phyloP scores from a whole-genome alignment of 2,888 invertebrate genomes.

The Leucania comma region DNA sequence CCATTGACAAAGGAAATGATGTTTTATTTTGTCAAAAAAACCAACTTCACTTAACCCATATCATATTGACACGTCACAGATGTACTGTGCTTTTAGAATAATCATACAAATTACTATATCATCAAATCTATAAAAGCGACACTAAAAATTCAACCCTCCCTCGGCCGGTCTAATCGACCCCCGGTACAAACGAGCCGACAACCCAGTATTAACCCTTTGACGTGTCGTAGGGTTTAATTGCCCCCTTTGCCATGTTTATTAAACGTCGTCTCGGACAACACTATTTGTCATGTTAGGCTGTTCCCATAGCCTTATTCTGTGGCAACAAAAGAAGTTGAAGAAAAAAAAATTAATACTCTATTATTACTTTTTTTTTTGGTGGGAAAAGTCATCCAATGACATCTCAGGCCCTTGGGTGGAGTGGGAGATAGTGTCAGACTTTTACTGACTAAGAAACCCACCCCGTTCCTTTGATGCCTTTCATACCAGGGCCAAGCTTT shows the following conservation, averaged over 20 bases:
- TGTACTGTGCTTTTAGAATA: conserved; percentile 48
- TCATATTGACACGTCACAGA: conserved; percentile 45
- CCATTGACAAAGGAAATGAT: too few relatives aligned
- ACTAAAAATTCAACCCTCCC: conserved; percentile 67
- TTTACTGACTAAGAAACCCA: too few relatives aligned
- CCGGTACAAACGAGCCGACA: conserved; percentile 69
- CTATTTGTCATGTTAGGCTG: conserved; percentile 78
- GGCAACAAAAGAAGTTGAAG: too few relatives aligned
- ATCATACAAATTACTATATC: conserved; percentile 60
- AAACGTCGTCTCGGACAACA: conserved; percentile 80
- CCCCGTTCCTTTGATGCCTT: too few relatives aligned
- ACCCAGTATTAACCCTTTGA: conserved; percentile 87
- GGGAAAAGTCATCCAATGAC: too few relatives aligned
- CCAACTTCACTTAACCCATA: neutral
- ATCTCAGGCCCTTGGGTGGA: too few relatives aligned
- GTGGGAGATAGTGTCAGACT: too few relatives aligned
- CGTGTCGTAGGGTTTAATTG: conserved; percentile 87
- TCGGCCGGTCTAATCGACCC: conserved; percentile 54
- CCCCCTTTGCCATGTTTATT: conserved; percentile 81
- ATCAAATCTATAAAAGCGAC: conserved; percentile 65
- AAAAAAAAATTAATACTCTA: too few relatives aligned
- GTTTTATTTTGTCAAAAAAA: too few relatives aligned
- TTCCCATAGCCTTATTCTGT: conserved; percentile 81
- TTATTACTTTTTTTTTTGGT: too few relatives aligned
- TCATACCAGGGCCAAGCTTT: too few relatives aligned